Evolutionary conservation across 2,888 invertebrate species (phyloP).

Genomic region (Xanthia icteritia): DNA sequence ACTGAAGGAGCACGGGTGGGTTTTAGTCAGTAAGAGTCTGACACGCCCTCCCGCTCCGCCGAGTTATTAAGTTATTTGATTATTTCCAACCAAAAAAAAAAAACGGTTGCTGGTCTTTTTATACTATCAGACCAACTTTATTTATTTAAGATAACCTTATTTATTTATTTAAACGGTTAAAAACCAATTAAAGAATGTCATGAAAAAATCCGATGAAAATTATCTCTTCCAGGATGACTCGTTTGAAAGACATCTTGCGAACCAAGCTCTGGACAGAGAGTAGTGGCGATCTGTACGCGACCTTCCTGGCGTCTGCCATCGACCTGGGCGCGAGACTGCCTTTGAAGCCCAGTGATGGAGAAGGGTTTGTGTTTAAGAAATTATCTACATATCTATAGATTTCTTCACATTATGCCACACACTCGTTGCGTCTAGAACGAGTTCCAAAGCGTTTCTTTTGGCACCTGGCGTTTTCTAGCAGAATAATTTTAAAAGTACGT

Average conservation of each 20-base stretch:
- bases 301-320: constrained; percentile 96
- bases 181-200: background rate
- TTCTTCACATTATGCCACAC: no score
- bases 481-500: no score
- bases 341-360: constrained; percentile 95
- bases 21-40: no score
- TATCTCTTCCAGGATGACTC: constrained; percentile 90
- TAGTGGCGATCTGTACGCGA: constrained; percentile 93
- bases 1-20: no score
- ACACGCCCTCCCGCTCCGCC: no score
- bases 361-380: constrained; percentile 91
- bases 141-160: no score
- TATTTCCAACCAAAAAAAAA: no score
- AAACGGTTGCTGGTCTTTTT: background rate
- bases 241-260: constrained; percentile 94
- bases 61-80: no score
- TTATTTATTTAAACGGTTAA: background rate
- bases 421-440: no score
- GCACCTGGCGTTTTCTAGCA: no score
- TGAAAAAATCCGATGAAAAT: background rate
- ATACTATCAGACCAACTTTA: background rate
- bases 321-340: constrained; percentile 96
- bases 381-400: background rate
- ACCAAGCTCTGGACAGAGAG: constrained; percentile 95
- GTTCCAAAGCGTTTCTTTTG: no score